Percentiles rank a stretch among this genome's conserved stretches.
Evolutionary conservation across 1,140 invertebrate species (phyloP).

Genomic region (Euwallacea similis): DNA sequence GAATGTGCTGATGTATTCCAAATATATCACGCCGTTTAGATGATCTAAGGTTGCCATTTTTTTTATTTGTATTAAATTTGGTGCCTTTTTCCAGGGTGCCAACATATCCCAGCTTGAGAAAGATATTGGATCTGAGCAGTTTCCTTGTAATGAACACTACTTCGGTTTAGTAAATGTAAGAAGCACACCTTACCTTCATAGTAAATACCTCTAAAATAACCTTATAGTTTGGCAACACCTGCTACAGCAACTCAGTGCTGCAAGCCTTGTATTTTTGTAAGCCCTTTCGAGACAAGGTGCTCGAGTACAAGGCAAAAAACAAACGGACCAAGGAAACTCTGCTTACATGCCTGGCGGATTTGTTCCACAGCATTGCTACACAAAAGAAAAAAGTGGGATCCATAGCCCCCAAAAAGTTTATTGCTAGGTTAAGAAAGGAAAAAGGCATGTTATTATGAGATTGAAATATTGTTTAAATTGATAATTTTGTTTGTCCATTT

Average conservation of each 20-base stretch:
- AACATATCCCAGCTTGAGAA: slow-evolving; percentile 97
- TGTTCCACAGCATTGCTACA: slow-evolving; percentile 98
- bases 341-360: slow-evolving; percentile 94
- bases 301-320: slow-evolving; percentile 98
- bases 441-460: slow-evolving; percentile 70
- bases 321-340: slow-evolving; percentile 97
- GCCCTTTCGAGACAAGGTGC: slow-evolving; percentile 96
- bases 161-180: slow-evolving; percentile 98
- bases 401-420: slow-evolving; percentile 99
- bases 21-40: too few relatives aligned
- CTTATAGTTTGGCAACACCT: slow-evolving; percentile 98
- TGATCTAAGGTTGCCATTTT: too few relatives aligned
- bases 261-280: slow-evolving; percentile 99
- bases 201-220: slow-evolving; percentile 2
- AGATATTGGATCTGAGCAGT: slow-evolving; percentile 96
- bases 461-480: neutral
- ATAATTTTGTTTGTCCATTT: slow-evolving; percentile 53
- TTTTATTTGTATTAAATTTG: too few relatives aligned
- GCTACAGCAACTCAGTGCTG: slow-evolving; percentile 98
- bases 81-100: slow-evolving; percentile 74
- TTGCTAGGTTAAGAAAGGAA: slow-evolving; percentile 95
- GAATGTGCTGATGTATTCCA: too few relatives aligned
- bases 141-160: slow-evolving; percentile 97
- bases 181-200: slow-evolving; percentile 21
- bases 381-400: slow-evolving; percentile 99